These are phyloP conservation scores for Bombus superbus DNA, from an alignment of 1,140 invertebrate genomes.

Conservation along the genomic window DNA sequence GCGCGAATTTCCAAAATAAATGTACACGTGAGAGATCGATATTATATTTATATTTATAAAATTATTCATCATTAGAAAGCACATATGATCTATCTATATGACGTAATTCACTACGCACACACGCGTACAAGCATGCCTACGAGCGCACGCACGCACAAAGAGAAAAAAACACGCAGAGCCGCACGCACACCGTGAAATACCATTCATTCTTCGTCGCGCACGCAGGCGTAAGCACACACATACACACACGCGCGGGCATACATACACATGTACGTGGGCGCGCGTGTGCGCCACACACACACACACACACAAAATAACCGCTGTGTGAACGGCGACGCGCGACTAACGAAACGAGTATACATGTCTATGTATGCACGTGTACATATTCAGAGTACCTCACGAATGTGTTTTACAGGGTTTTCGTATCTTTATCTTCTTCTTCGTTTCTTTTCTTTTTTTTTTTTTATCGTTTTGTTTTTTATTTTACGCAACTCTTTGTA, in stretches of 20 bases:
- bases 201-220: slow-evolving; percentile 46
- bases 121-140: slow-evolving; percentile 68
- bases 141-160: slow-evolving; percentile 62
- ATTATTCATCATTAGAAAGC: slow-evolving; percentile 81
- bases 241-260: slow-evolving; percentile 53
- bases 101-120: slow-evolving; percentile 76
- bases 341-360: slow-evolving; percentile 65
- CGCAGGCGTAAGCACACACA: slow-evolving; percentile 57
- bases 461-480: neutral
- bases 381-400: slow-evolving; percentile 73
- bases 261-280: slow-evolving; percentile 49
- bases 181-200: slow-evolving; percentile 50
- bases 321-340: slow-evolving; percentile 45
- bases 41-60: slow-evolving; percentile 81
- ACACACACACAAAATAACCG: slow-evolving; percentile 39
- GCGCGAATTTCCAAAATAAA: slow-evolving; percentile 63
- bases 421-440: slow-evolving; percentile 49
- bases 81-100: slow-evolving; percentile 80
- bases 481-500: slow-evolving; percentile 37
- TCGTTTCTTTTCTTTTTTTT: neutral
- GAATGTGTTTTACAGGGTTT: slow-evolving; percentile 69
- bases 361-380: slow-evolving; percentile 72
- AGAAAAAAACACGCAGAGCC: slow-evolving; percentile 51
- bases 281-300: slow-evolving; percentile 4
- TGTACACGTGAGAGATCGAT: slow-evolving; percentile 73